Conservation (phyloP, 2,888 invertebrate genomes). For the Lasius platythorax region DNA sequence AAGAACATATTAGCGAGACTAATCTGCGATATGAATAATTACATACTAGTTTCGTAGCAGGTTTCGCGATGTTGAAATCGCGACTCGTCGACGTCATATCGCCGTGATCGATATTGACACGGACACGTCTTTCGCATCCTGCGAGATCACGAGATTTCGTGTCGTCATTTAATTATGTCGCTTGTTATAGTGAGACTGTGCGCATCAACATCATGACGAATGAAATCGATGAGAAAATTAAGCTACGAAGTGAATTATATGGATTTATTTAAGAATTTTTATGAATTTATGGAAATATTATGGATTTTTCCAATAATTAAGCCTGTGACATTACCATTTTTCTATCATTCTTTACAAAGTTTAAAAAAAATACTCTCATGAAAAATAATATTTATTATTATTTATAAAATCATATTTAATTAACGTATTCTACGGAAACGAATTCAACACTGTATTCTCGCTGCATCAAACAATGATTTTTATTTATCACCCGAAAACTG, state of each 20-base stretch:
- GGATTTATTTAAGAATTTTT: slow-evolving; percentile 3
- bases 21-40: slow-evolving; percentile 32
- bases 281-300: too few relatives aligned
- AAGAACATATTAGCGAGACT: slow-evolving; percentile 33
- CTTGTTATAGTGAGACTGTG: slow-evolving; percentile 30
- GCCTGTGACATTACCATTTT: background rate
- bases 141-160: slow-evolving; percentile 52
- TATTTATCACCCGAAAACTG: background rate
- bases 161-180: slow-evolving; percentile 48
- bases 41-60: slow-evolving; percentile 39
- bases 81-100: slow-evolving; percentile 23
- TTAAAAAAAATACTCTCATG: too few relatives aligned
- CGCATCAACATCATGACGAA: slow-evolving; percentile 24
- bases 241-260: background rate
- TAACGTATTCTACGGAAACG: too few relatives aligned
- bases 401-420: background rate
- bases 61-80: slow-evolving; percentile 37
- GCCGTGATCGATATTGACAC: slow-evolving; percentile 44
- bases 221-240: slow-evolving; percentile 22
- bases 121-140: slow-evolving; percentile 34
- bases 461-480: background rate
- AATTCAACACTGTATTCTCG: too few relatives aligned
- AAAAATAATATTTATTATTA: background rate
- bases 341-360: background rate
- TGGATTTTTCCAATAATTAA: slow-evolving; percentile 17